phyloP scores from a whole-genome alignment of 2,888 invertebrate species.

The Hybos culiciformis region DNA sequence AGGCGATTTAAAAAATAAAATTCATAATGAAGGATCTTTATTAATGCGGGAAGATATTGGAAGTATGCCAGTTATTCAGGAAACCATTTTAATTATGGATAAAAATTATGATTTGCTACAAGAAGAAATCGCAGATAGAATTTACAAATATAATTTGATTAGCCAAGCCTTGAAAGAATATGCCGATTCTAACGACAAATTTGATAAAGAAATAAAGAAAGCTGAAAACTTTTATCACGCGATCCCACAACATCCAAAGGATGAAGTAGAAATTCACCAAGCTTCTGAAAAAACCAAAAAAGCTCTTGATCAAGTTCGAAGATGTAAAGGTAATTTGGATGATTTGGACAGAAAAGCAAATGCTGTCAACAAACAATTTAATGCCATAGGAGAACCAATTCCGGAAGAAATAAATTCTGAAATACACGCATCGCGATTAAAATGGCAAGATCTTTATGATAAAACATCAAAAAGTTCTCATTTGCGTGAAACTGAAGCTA shows the following conservation, averaged over 20 bases:
- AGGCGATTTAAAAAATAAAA: constrained; percentile 47
- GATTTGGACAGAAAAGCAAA: constrained; percentile 59
- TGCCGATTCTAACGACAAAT: constrained; percentile 54
- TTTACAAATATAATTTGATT: constrained; percentile 57
- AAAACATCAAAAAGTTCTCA: constrained; percentile 59
- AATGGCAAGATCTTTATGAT: constrained; percentile 59
- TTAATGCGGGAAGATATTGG: constrained; percentile 71
- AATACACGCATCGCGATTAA: constrained; percentile 46
- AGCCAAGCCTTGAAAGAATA: constrained; percentile 62
- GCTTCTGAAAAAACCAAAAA: constrained; percentile 62
- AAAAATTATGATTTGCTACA: constrained; percentile 68
- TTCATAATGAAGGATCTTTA: constrained; percentile 65
- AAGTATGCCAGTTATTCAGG: constrained; percentile 67
- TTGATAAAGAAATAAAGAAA: constrained; percentile 54
- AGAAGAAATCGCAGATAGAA: constrained; percentile 58
- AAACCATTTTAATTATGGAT: constrained; percentile 61
- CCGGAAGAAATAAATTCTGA: constrained; percentile 34
- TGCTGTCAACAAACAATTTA: constrained; percentile 35
- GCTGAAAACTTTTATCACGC: constrained; percentile 51
- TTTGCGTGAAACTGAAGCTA: constrained; percentile 71
- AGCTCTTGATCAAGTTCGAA: constrained; percentile 58
- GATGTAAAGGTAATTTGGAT: constrained; percentile 60
- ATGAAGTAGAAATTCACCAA: constrained; percentile 56
- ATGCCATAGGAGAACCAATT: constrained; percentile 39
- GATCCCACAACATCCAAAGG: constrained; percentile 52